Base-by-base conservation (phyloP, 2,888 invertebrate genomes). In the Polietes domitor region DNA sequence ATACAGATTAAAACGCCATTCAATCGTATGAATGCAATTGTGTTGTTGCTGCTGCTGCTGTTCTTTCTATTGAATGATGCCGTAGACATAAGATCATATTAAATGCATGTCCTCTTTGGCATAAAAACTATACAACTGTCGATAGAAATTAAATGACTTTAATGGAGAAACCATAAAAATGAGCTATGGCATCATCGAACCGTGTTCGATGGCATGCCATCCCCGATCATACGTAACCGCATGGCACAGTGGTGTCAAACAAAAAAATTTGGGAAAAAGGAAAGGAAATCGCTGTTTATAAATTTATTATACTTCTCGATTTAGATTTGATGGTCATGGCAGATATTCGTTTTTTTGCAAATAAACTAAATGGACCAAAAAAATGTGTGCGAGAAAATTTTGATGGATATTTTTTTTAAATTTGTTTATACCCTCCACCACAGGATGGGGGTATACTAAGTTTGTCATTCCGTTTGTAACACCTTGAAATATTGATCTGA, bases 101-200 rank as follows among this genome's bases (percentile, higher is more conserved):
- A 81, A 84, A 75, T 72, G 65, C 78, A 84, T 84, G 83, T 84
- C 80, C 83, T 76, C 80, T 80, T 58, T 68, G 68, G 55, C 75
- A 75, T 53, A 65, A 41, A 82, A 61, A 72, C 75, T 76, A 71
- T 84, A 24, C 50, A 84, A 84, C 74, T 84, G 83, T 84, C 83
- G 83, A 84, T 84, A 65, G 72, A 81, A 76, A 81, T 80, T 77
- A 84, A 84, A 84, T 75, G 80, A 53, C 75, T 76, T 84, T 73
- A 84, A 81, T 84, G 43, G 77, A 68, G 83, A 81, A 81, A 41
- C 78, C 47, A 84, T 84, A 81, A 84, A 84, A 80, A 72, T 83
- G 83, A 83, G 83, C 70, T 75, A 75, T 80, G 53, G 28, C 72
- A 63, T 78, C 65, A 83, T 28, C 17, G 41, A 37, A 65, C 12